A percentile compares a stretch with the other conserved stretches of the same genome.
These are phyloP conservation scores for Cololabis saira DNA, from an alignment of 2,113 vertebrate species.

Conservation along the genomic window DNA sequence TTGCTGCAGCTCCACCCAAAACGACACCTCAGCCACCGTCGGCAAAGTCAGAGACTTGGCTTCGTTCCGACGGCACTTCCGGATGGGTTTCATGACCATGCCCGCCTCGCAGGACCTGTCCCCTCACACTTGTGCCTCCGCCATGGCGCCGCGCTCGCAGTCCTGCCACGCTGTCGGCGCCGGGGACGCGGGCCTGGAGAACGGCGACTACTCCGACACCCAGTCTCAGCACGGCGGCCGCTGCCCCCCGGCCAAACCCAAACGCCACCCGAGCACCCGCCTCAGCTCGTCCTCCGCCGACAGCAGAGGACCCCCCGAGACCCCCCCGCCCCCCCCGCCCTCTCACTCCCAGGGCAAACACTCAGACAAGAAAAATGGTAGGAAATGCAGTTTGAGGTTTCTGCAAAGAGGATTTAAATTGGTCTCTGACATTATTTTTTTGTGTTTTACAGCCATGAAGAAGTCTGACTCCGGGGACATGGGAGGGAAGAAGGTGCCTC, in stretches of 20 bases:
- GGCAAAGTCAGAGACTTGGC: constrained; percentile 88
- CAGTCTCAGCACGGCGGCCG: constrained; percentile 78
- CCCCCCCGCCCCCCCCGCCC: constrained; percentile 66
- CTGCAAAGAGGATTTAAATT: neutral
- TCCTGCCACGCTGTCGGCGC: constrained; percentile 92
- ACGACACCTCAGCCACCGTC: constrained; percentile 80
- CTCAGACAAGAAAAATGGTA: constrained; percentile 82
- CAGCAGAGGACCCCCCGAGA: constrained; percentile 69
- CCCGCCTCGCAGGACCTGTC: constrained; percentile 93
- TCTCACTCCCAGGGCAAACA: constrained; percentile 76
- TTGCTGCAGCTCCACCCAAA: constrained; percentile 72
- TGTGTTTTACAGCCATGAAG: constrained; percentile 77
- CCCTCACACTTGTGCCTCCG: constrained; percentile 88
- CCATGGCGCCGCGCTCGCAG: constrained; percentile 92
- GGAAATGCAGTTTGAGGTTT: constrained; percentile 17
- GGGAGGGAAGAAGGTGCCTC: constrained; percentile 86
- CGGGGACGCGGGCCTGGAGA: constrained; percentile 83
- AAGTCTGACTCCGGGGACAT: constrained; percentile 86
- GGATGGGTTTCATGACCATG: constrained; percentile 97
- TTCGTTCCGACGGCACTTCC: constrained; percentile 91
- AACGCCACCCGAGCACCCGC: constrained; percentile 91
- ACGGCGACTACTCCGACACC: constrained; percentile 82
- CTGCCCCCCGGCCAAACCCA: constrained; percentile 88
- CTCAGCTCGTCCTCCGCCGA: constrained; percentile 83
- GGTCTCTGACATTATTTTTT: constrained; percentile 32